A percentile compares a stretch with the other conserved stretches of the same genome.
phyloP scores from a whole-genome alignment of 2,888 invertebrate genomes.

The Hypena proboscidalis region DNA sequence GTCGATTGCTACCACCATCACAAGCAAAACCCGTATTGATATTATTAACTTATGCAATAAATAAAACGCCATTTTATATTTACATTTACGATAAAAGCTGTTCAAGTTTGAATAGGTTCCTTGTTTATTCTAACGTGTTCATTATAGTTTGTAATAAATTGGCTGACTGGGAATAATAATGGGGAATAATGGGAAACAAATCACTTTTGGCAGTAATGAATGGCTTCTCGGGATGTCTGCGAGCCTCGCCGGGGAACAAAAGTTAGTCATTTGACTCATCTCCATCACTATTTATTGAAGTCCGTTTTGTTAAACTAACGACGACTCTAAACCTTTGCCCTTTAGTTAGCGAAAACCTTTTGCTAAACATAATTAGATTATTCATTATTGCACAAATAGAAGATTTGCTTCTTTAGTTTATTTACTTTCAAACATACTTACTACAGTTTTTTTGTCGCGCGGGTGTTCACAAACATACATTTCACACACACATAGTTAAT shows the following conservation, averaged over 20 bases:
- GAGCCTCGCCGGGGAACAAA: constrained; percentile 35
- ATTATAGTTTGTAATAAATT: constrained; percentile 30
- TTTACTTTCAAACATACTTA: too few species aligned
- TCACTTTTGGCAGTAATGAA: constrained; percentile 47
- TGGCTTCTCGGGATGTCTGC: constrained; percentile 15
- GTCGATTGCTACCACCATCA: constrained; percentile 5
- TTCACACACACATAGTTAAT: too few species aligned
- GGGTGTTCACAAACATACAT: too few species aligned
- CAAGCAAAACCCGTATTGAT: constrained; percentile 4
- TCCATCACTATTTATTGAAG: constrained; percentile 54
- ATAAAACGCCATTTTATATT: constrained; percentile 20
- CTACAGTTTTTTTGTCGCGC: too few species aligned
- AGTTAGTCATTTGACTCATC: constrained; percentile 50
- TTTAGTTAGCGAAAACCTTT: too few species aligned
- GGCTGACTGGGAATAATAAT: constrained; percentile 32
- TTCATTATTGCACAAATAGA: too few species aligned
- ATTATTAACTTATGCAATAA: constrained; percentile 28
- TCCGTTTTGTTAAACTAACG: constrained; percentile 6
- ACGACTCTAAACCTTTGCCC: not conserved
- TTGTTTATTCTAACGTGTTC: constrained; percentile 18
- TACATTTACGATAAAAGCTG: constrained; percentile 9
- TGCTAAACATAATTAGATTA: too few species aligned
- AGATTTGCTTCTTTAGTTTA: too few species aligned
- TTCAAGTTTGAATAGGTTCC: constrained; percentile 11
- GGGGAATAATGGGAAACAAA: constrained; percentile 36